Base-by-base conservation (phyloP, 2,113 vertebrate species). In the Tachuris rubrigastra region DNA sequence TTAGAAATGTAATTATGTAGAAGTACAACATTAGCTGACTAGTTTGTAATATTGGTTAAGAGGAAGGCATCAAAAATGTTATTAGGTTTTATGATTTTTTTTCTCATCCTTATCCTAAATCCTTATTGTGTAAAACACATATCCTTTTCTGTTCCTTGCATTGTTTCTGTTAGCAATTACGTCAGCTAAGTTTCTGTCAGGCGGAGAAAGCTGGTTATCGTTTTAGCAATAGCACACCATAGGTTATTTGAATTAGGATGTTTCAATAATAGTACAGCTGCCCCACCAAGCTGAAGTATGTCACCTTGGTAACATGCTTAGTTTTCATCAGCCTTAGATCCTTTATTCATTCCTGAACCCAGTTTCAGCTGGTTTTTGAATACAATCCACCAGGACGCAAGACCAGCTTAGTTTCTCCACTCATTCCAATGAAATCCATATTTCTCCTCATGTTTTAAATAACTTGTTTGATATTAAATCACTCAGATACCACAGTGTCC, bases 301-400 rank as follows among this genome's bases (percentile, higher is more conserved):
- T 95, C 90, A 94, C 94, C 93, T 96, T 81, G 85, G 89, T 91
- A 97, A 90, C 82, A 66, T 30, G 63, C 63, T 94, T 77, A 25
- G 53, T 69, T 96, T 96, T 84, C 50, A 74, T 60, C 80, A 95
- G 58, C 82, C 68, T 62, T 69, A 73, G 65, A 79, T 74, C 47
- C 82, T 93, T 89, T 89, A 56, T 91, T 90, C 24, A 14, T 75
- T 95, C 68, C 77, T 95, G 89, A 94, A 76, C 58, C 55, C 59
- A 76, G 4, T 79, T 94, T 87, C 47, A 60, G 65, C 66, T 93
- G 73, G 2, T 63, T 66, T 90, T 78, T 91, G 1, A 85, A 65
- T 41, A 37, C 68, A 79, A 3, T 79, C 55, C 73, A 73, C 55
- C 4, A 3, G 85, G 69, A 89, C 84, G 72, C 37, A 59, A 77